These are phyloP conservation scores for Diarsia rubi DNA, from an alignment of 2,888 invertebrate species.

Conservation along the genomic window DNA sequence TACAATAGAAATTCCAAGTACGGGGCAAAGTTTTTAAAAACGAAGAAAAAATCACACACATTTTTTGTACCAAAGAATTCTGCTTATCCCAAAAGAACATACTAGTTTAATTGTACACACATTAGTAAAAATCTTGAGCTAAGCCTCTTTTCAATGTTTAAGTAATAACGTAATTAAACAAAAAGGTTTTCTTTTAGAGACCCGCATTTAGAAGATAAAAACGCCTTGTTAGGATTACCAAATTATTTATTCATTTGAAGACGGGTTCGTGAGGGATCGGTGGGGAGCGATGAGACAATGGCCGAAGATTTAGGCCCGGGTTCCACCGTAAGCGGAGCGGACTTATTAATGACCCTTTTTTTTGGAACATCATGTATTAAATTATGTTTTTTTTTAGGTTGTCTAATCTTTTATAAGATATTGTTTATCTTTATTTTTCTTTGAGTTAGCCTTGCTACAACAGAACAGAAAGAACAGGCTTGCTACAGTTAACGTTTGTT, in stretches of 20 bases:
- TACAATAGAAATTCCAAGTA: too few species aligned
- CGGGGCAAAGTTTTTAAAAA: too few species aligned
- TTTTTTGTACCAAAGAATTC: conserved; percentile 8
- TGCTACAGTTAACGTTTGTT: too few species aligned
- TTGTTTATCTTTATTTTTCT: too few species aligned
- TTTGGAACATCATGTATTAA: too few species aligned
- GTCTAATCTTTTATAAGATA: too few species aligned
- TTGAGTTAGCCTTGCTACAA: too few species aligned
- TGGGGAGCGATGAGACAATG: not conserved
- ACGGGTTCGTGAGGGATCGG: conserved; percentile 28
- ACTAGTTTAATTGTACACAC: conserved; percentile 24
- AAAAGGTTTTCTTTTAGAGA: conserved; percentile 57
- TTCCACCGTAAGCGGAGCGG: too few species aligned
- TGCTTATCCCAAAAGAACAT: not conserved
- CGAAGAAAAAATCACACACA: too few species aligned
- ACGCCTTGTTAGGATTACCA: conserved; percentile 57
- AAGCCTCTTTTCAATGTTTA: conserved; percentile 57
- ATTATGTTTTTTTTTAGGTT: too few species aligned
- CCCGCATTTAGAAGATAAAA: conserved; percentile 53
- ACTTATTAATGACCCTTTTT: too few species aligned
- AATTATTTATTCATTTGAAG: conserved; percentile 59
- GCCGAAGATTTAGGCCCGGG: not conserved
- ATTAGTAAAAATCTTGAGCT: conserved; percentile 46
- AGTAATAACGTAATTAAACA: conserved; percentile 63
- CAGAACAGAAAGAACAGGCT: too few species aligned